Evolutionary conservation across 2,797 vertebrate species (phyloP).

Genomic region (Xyrichtys novacula): DNA sequence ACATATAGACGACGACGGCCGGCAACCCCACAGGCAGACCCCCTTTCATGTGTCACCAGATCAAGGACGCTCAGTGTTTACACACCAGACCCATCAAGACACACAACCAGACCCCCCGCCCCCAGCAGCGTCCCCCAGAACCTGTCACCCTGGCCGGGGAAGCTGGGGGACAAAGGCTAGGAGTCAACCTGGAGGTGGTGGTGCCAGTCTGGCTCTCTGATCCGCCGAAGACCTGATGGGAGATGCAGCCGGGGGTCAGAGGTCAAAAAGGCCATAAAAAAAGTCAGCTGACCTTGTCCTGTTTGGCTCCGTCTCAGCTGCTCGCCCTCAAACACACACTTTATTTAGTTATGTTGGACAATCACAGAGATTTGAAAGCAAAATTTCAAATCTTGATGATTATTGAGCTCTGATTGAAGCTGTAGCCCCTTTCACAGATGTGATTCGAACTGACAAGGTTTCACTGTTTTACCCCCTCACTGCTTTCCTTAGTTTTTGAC

Average conservation of each 20-base stretch:
- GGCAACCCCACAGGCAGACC: constrained; percentile 61
- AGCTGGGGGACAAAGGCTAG: constrained; percentile 65
- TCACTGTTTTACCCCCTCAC: too few species aligned
- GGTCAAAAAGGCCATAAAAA: constrained; percentile 63
- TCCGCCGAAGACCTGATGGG: constrained; percentile 67
- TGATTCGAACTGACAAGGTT: too few species aligned
- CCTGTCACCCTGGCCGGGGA: constrained; percentile 59
- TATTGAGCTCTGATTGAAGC: constrained; percentile 1
- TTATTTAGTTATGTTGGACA: constrained; percentile 49
- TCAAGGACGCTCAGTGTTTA: constrained; percentile 80
- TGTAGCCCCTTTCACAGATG: too few species aligned
- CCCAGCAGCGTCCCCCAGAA: constrained; percentile 49
- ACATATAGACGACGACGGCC: constrained; percentile 69
- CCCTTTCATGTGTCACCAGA: constrained; percentile 81
- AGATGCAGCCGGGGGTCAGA: constrained; percentile 55
- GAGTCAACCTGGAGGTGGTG: constrained; percentile 64
- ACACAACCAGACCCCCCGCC: constrained; percentile 36
- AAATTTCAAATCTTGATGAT: not conserved
- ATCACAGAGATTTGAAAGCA: constrained; percentile 23
- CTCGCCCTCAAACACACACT: constrained; percentile 2
- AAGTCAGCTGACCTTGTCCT: constrained; percentile 58
- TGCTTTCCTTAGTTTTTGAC: too few species aligned
- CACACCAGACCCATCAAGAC: constrained; percentile 67
- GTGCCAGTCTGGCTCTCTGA: constrained; percentile 78
- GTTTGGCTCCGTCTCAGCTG: constrained; percentile 32